Conservation (phyloP, 2,113 vertebrate genomes). For the Psittacus erithacus region DNA sequence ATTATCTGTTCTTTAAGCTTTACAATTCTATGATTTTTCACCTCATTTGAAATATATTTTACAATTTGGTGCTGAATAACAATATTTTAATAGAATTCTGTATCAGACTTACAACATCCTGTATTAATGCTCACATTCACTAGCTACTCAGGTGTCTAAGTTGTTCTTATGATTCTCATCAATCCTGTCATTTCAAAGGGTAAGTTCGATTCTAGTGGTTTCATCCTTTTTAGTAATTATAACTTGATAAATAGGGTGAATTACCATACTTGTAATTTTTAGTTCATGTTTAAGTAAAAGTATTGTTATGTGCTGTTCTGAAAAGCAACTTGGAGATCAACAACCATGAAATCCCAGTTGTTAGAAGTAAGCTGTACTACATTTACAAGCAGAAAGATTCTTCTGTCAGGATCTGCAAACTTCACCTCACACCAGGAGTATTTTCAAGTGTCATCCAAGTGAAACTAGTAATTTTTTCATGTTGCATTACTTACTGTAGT, state of each 20-base stretch:
- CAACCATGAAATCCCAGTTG: neutral
- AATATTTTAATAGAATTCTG: conserved; percentile 42
- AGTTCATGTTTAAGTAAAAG: neutral
- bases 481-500: neutral
- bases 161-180: neutral
- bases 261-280: neutral
- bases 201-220: neutral
- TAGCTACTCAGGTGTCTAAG: neutral
- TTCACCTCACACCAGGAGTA: neutral
- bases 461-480: neutral
- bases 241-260: neutral
- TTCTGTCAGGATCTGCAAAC: neutral
- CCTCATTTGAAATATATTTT: conserved; percentile 17
- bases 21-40: conserved; percentile 52
- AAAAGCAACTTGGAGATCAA: neutral
- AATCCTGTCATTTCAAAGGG: neutral
- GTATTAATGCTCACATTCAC: neutral
- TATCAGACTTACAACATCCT: neutral
- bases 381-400: neutral
- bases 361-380: neutral
- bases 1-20: conserved; percentile 46
- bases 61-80: conserved; percentile 24
- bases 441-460: neutral
- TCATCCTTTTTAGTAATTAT: conserved; percentile 16
- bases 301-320: neutral